A percentile compares a stretch with the other conserved stretches of the same genome.
Conservation (phyloP, 2,113 vertebrate species). For the Corythaixoides concolor region DNA sequence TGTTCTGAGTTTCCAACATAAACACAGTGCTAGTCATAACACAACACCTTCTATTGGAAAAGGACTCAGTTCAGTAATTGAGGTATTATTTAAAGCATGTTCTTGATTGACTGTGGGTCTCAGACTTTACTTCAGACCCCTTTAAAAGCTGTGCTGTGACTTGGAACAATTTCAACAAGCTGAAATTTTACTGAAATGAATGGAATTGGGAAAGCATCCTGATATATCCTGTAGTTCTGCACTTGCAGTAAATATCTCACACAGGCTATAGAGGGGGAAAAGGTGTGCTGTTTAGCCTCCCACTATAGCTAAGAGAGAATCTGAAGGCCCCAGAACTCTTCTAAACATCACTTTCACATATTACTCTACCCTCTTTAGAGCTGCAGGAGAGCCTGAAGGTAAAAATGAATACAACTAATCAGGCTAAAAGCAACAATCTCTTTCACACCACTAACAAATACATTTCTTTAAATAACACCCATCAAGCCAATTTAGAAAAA, state of each 20-base stretch:
- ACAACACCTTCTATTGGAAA: background rate
- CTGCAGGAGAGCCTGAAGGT: background rate
- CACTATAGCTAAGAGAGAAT: background rate
- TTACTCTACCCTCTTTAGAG: background rate
- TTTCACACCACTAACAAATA: background rate
- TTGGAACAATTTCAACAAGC: background rate
- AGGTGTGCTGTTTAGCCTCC: background rate
- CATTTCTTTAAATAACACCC: background rate
- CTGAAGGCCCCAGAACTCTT: background rate
- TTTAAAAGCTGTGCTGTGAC: background rate
- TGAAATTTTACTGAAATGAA: background rate
- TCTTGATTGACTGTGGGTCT: background rate
- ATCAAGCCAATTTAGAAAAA: background rate
- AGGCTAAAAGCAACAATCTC: background rate
- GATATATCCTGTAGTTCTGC: background rate
- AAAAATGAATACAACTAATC: background rate
- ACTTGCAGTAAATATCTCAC: background rate
- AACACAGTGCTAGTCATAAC: background rate
- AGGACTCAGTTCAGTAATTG: background rate
- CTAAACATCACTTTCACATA: background rate
- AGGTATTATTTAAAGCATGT: background rate
- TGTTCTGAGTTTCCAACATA: background rate
- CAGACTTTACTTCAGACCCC: background rate
- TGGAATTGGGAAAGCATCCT: background rate
- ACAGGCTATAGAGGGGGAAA: accelerated